These are phyloP conservation scores for Hipparchia semele DNA, from an alignment of 2,888 invertebrate genomes.

Conservation along the genomic window DNA sequence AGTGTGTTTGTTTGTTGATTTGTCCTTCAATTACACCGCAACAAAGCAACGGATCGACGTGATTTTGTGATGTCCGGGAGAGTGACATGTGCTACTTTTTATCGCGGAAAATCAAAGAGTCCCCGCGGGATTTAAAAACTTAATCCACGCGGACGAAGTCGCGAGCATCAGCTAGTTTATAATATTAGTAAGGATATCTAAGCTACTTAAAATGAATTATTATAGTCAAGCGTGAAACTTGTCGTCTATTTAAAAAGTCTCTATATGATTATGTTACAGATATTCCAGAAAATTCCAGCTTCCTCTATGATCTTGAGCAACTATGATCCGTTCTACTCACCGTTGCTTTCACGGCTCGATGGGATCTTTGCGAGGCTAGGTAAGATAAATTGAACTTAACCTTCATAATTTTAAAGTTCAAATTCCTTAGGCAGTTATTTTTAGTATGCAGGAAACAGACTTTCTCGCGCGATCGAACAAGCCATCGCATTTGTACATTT, in stretches of 20 bases:
- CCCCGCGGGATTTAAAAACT: too few species aligned
- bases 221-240: not conserved
- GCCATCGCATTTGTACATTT: not conserved
- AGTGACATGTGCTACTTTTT: too few species aligned
- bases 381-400: constrained; percentile 41
- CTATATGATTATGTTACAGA: constrained; percentile 62
- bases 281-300: constrained; percentile 93
- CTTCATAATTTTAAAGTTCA: not conserved
- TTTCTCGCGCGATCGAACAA: not conserved
- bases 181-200: too few species aligned
- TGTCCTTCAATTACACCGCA: too few species aligned
- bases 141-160: too few species aligned
- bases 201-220: too few species aligned
- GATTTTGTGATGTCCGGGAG: too few species aligned
- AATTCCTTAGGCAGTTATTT: not conserved
- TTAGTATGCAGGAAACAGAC: not conserved
- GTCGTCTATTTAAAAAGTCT: not conserved
- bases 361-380: constrained; percentile 88
- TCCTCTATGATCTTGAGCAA: constrained; percentile 92
- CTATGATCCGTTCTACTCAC: constrained; percentile 96
- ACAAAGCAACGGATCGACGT: too few species aligned
- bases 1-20: too few species aligned
- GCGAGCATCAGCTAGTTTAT: too few species aligned
- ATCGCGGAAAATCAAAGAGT: too few species aligned
- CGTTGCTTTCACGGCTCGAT: constrained; percentile 91